Base-by-base conservation (phyloP, 2,113 vertebrate species). In the Plecturocebus donacophilus region DNA sequence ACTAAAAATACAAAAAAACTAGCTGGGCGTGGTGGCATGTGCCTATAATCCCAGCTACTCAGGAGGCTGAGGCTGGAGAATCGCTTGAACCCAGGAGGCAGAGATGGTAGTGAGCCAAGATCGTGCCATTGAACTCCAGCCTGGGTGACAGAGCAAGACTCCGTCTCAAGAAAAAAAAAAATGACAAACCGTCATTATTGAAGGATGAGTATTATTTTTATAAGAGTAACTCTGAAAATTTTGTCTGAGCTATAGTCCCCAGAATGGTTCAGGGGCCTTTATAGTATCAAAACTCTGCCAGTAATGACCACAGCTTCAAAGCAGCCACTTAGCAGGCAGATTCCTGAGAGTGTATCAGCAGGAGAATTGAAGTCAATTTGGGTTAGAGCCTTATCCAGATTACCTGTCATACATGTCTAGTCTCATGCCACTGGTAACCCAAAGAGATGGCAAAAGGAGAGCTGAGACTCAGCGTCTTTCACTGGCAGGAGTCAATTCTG, bases 181-280 rank as follows among this genome's bases (percentile, higher is more conserved):
- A 30, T 35, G 40, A 75, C 32, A 54, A 93, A 47, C 7, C 6
- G 64, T 87, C n/a, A 47, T 80, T 64, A 91, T 10, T 83, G 6
- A 79, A 97, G 47, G 20, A 77, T 94, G 68, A 89, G 27, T 83
- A 21, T n/a, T 19, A 7, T 17, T 87, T 92, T 95, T 90, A 58
- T 49, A 91, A 61, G 49, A 70, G 79, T 76, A 89, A 61, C 35
- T 7, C 16, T 52, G 25, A 71, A 91, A 13, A 61, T 38, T 17
- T 32, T 0, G 3, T 7, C 27, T 49, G 19, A 27, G 5, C 25
- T 82, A 11, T 79, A 42, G 11, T 80, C 47, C 32, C 58, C 71
- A 27, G 30, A 86, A 58, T 83, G 68, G 21, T 86, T 76, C 23
- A 13, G 13, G 30, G 3, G 30, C 9, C 49, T 25, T 64, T 75